phyloP scores from a whole-genome alignment of 2,888 invertebrate species.

The Andrena dorsata region DNA sequence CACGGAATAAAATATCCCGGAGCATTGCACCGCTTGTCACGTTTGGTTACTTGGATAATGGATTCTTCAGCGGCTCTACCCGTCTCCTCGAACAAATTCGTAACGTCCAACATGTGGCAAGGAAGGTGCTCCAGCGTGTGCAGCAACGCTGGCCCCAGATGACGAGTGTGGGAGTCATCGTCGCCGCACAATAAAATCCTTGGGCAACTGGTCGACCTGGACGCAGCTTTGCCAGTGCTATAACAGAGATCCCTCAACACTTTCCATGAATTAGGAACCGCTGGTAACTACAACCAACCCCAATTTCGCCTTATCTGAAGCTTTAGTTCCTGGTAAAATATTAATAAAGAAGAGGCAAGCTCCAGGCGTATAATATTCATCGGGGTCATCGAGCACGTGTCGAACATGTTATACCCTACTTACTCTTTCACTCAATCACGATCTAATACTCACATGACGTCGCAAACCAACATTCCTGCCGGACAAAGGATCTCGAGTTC shows the following conservation, averaged over 20 bases:
- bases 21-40: background rate
- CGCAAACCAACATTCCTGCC: constrained; percentile 83
- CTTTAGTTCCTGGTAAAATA: too few species aligned
- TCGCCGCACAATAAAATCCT: constrained; percentile 85
- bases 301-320: background rate
- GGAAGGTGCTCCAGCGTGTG: constrained; percentile 91
- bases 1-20: background rate
- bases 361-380: too few species aligned
- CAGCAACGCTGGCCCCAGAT: constrained; percentile 92
- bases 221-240: constrained; percentile 71
- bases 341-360: too few species aligned
- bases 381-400: too few species aligned
- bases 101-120: constrained; percentile 89
- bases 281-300: background rate
- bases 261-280: background rate
- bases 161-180: constrained; percentile 87
- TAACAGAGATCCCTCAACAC: constrained; percentile 23
- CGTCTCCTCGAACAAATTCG: constrained; percentile 88
- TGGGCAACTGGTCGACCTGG: constrained; percentile 82
- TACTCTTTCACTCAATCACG: background rate
- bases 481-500: constrained; percentile 87
- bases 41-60: constrained; percentile 88
- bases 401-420: too few species aligned
- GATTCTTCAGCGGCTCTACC: constrained; percentile 92
- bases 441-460: constrained; percentile 60